Base-by-base conservation (phyloP, 1,140 invertebrate genomes). In the Octopus bimaculoides region DNA sequence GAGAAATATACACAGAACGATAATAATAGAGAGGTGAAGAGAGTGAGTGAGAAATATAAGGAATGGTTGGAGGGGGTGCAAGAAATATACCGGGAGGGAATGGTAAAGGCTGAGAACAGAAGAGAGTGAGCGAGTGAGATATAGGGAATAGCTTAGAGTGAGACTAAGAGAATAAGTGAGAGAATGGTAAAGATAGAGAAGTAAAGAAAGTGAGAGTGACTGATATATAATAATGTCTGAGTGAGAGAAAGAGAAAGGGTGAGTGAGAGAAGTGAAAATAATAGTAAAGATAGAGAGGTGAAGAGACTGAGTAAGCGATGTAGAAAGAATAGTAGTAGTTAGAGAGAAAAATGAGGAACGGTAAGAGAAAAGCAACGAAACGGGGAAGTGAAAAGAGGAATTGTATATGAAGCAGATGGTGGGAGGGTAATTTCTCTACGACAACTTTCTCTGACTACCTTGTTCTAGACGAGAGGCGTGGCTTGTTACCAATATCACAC, bases 221-320 rank as follows among this genome's bases (percentile, higher is more conserved):
- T 26, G 3, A 41, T 8, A 20, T 14, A 4, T 6, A 10, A 53
- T 26, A 69, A n/a, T 9, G 52, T 41, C 12, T 52, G 61, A 73
- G 71, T n/a, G 56, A 54, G 41, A 76, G 52, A 14, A 76, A 77
- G 56, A 20, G 26, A 76, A 52, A 56, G n/a, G 54, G 75, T 41
- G n/a, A 80, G 20, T 4, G 66, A 76, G 41, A 66, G 56, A 61
- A 52, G 14, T 17, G n/a, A 77, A 26, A 80, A 56, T 54, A 6
- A 77, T 5, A 56, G 10, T 61, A 41, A 41, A 14, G 20, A 53
- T 14, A 52, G 10, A 52, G 26, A n/a, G 52, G n/a, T 8, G 52
- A 74, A 69, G 52, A 17, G 56, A 17, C 1, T 10, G 17, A 61
- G 56, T 14, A 66, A 80, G 54, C 6, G 17, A 80, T 17, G 53